phyloP scores from a whole-genome alignment of 2,888 invertebrate species.

The Lordiphosa andalusiaca region DNA sequence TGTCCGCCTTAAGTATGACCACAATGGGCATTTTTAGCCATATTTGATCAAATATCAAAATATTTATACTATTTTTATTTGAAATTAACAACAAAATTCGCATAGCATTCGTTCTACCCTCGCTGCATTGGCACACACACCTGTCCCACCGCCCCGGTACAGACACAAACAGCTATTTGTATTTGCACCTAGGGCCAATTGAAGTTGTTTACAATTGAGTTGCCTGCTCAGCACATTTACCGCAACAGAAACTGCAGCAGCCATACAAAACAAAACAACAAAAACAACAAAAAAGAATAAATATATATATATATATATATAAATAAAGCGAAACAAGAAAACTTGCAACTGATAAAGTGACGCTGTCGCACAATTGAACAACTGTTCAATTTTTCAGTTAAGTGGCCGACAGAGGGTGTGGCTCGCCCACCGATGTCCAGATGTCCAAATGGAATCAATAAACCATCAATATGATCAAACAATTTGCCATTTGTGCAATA shows the following conservation, averaged over 20 bases:
- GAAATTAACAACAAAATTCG: too few relatives aligned
- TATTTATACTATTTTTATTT: too few relatives aligned
- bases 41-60: too few relatives aligned
- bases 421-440: too few relatives aligned
- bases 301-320: not conserved
- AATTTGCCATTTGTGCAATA: too few relatives aligned
- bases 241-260: slow-evolving; percentile 17
- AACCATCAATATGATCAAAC: too few relatives aligned
- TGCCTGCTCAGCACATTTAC: slow-evolving; percentile 61
- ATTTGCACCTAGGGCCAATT: slow-evolving; percentile 63
- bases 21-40: too few relatives aligned
- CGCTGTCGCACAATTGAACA: slow-evolving; percentile 14
- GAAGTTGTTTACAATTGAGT: slow-evolving; percentile 67
- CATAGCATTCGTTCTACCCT: too few relatives aligned
- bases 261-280: slow-evolving; percentile 25
- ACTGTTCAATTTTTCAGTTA: slow-evolving; percentile 7
- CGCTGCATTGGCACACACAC: slow-evolving; percentile 21
- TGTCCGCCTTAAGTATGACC: too few relatives aligned
- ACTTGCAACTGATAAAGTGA: slow-evolving; percentile 35
- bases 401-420: not conserved
- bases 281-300: too few relatives aligned
- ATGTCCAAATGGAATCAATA: too few relatives aligned
- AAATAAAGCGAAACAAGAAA: slow-evolving; percentile 8
- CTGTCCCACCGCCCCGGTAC: slow-evolving; percentile 26
- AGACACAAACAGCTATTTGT: slow-evolving; percentile 26